Evolutionary conservation across 2,797 vertebrate genomes (phyloP).

Genomic region (Linurgus olivaceus): DNA sequence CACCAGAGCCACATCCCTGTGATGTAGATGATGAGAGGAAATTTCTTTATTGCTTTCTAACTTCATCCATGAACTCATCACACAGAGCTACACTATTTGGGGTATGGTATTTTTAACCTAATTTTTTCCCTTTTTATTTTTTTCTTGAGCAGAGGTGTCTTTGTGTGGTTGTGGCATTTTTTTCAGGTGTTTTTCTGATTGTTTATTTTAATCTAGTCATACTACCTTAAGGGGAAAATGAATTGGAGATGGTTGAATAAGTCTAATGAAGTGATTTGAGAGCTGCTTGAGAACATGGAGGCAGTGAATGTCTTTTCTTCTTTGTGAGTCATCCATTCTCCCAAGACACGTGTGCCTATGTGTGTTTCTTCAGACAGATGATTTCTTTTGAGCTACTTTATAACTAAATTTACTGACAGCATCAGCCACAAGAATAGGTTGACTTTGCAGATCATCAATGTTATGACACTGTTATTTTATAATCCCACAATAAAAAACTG

Average conservation of each 20-base stretch:
- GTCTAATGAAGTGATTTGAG: neutral
- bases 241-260: neutral
- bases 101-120: neutral
- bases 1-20: fast-evolving
- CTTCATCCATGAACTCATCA: neutral
- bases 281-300: neutral
- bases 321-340: neutral
- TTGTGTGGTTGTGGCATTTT: neutral
- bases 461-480: neutral
- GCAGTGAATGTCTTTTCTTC: neutral
- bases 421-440: neutral
- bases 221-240: neutral
- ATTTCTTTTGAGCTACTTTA: neutral
- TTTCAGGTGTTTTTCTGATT: fast-evolving
- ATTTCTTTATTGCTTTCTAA: neutral
- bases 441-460: neutral
- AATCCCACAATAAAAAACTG: neutral
- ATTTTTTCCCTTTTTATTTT: neutral
- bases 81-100: neutral
- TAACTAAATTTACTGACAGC: neutral
- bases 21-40: neutral
- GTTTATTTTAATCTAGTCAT: neutral
- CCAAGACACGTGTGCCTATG: neutral
- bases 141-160: neutral
- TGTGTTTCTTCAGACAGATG: neutral